phyloP scores from a whole-genome alignment of 2,113 vertebrate species.

The Trochalopteron elliotii region DNA sequence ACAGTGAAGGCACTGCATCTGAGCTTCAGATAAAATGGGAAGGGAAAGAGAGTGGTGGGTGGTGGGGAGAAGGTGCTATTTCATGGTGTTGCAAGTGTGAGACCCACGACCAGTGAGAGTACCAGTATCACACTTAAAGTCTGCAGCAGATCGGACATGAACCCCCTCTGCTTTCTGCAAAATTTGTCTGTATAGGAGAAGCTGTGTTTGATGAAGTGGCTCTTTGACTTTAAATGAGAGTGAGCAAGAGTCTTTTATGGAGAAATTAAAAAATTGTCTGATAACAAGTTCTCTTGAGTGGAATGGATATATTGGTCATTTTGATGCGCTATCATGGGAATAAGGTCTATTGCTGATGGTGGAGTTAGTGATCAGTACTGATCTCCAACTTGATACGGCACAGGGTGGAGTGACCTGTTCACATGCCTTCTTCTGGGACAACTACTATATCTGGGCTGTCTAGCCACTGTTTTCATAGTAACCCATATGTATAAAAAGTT shows the following conservation, averaged over 20 bases:
- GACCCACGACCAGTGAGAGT: rapidly evolving
- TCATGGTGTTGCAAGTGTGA: background rate
- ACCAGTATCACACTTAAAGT: background rate
- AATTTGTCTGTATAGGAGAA: background rate
- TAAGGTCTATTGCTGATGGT: background rate
- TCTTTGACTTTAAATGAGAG: background rate
- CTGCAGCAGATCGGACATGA: rapidly evolving
- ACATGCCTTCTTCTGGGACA: background rate
- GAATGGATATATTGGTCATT: background rate
- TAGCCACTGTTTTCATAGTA: background rate
- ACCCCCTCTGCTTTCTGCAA: background rate
- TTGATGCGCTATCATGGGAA: background rate
- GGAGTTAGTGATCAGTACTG: background rate
- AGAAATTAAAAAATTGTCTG: background rate
- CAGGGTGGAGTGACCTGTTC: background rate
- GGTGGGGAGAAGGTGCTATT: background rate
- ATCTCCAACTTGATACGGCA: background rate
- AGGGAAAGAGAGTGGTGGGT: background rate
- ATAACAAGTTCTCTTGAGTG: background rate
- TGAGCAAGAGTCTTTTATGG: background rate
- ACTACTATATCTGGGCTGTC: background rate
- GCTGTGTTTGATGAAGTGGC: background rate
- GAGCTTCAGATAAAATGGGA: background rate
- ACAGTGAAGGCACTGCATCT: background rate
- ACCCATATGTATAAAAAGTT: background rate